phyloP scores from a whole-genome alignment of 30 jellyfish, hydroid and myxozoan genomes.

The Phacellophora camtschatica region DNA sequence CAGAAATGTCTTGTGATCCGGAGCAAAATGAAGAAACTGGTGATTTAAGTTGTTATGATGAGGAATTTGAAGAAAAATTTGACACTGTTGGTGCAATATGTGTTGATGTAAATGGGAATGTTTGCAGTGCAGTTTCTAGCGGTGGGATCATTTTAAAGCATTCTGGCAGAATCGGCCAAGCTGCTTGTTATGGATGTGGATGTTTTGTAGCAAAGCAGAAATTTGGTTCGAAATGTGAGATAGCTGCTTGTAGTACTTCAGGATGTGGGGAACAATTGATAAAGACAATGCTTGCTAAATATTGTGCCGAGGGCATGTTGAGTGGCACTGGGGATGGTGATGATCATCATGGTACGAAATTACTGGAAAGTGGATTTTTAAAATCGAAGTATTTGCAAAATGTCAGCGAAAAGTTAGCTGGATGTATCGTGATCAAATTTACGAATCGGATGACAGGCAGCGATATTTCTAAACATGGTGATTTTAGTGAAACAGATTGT shows the following conservation, averaged over 20 bases:
- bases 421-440: conserved; percentile 41
- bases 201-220: conserved; percentile 49
- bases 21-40: too few species aligned
- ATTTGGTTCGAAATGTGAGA: background rate
- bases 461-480: too few species aligned
- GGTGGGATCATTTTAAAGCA: conserved; percentile 83
- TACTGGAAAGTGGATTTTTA: conserved; percentile 33
- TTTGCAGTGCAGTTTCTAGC: conserved; percentile 82
- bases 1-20: too few species aligned
- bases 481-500: too few species aligned
- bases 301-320: conserved; percentile 25
- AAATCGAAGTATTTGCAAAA: conserved; percentile 5
- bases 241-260: conserved; percentile 60
- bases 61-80: background rate
- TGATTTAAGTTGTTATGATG: too few species aligned
- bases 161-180: conserved; percentile 90
- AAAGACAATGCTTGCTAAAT: conserved; percentile 70
- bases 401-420: conserved; percentile 50
- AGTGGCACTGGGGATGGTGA: background rate
- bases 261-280: conserved; percentile 89
- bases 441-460: too few species aligned
- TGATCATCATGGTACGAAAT: background rate
- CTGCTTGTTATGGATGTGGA: conserved; percentile 83
- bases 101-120: conserved; percentile 58
- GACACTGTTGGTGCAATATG: conserved; percentile 94